Conservation (phyloP, 1,140 invertebrate genomes). For the Megalonaias nervosa region DNA sequence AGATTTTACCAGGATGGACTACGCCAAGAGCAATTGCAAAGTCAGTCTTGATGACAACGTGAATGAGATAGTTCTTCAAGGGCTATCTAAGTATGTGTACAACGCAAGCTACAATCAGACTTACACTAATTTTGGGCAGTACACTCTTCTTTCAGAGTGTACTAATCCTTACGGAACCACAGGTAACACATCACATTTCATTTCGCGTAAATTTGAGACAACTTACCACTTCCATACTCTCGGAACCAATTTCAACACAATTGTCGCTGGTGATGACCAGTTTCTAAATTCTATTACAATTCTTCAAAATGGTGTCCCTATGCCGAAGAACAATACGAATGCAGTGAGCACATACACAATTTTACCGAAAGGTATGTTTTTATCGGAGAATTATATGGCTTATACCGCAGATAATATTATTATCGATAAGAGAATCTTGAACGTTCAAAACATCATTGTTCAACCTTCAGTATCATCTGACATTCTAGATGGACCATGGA, state of each 20-base stretch:
- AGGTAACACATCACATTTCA: slow-evolving; percentile 26
- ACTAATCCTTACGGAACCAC: slow-evolving; percentile 44
- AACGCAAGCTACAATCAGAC: neutral
- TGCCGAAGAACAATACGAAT: neutral
- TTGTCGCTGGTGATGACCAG: slow-evolving; percentile 20
- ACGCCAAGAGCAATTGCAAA: slow-evolving; percentile 22
- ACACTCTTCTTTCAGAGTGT: slow-evolving; percentile 33
- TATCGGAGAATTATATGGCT: slow-evolving; percentile 47
- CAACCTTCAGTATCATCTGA: slow-evolving; percentile 41
- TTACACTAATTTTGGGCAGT: slow-evolving; percentile 37
- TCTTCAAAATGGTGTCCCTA: neutral
- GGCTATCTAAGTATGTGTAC: slow-evolving; percentile 29
- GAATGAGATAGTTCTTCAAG: slow-evolving; percentile 32
- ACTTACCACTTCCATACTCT: slow-evolving; percentile 30
- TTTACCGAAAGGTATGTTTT: slow-evolving; percentile 5
- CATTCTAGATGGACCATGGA: slow-evolving; percentile 42
- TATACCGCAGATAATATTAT: slow-evolving; percentile 25
- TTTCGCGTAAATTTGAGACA: slow-evolving; percentile 33
- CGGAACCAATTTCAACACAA: slow-evolving; percentile 27
- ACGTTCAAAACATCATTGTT: slow-evolving; percentile 37
- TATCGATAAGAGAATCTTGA: slow-evolving; percentile 41
- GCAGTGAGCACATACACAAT: slow-evolving; percentile 4
- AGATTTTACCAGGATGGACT: slow-evolving; percentile 31
- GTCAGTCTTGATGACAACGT: slow-evolving; percentile 33
- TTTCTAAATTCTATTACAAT: slow-evolving; percentile 29